Percentiles rank a stretch among this genome's conserved stretches.
These are phyloP conservation scores for Phalacrocorax pelagicus DNA, from an alignment of 2,113 vertebrate genomes.

Conservation along the genomic window DNA sequence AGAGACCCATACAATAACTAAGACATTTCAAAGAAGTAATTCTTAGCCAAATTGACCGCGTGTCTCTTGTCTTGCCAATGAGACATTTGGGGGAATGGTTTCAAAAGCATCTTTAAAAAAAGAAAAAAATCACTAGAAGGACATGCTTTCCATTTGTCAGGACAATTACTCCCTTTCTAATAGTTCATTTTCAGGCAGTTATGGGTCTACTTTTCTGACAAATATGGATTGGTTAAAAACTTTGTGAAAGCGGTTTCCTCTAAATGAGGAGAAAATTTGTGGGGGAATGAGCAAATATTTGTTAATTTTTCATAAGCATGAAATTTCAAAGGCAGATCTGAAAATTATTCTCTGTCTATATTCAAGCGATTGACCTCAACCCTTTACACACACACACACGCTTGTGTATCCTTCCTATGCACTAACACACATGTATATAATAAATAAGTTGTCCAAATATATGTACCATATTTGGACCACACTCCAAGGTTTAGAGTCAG, in stretches of 20 bases:
- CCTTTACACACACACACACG: fast-evolving
- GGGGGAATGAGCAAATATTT: background rate
- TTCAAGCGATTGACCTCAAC: background rate
- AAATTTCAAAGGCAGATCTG: background rate
- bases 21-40: constrained; percentile 2
- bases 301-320: background rate
- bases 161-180: background rate
- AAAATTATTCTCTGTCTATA: background rate
- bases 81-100: background rate
- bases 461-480: fast-evolving
- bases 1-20: constrained; percentile 4
- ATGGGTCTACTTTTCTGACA: background rate
- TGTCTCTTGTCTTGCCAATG: background rate
- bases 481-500: background rate
- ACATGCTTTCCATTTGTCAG: background rate
- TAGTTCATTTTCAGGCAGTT: background rate
- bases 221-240: background rate
- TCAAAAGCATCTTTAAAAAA: background rate
- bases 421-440: background rate
- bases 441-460: background rate
- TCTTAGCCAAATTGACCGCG: background rate
- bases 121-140: background rate
- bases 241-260: background rate
- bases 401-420: background rate
- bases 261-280: background rate